Percentiles rank a stretch among this genome's conserved stretches.
phyloP scores from a whole-genome alignment of 2,888 invertebrate genomes.

The Tiliacea citrago region DNA sequence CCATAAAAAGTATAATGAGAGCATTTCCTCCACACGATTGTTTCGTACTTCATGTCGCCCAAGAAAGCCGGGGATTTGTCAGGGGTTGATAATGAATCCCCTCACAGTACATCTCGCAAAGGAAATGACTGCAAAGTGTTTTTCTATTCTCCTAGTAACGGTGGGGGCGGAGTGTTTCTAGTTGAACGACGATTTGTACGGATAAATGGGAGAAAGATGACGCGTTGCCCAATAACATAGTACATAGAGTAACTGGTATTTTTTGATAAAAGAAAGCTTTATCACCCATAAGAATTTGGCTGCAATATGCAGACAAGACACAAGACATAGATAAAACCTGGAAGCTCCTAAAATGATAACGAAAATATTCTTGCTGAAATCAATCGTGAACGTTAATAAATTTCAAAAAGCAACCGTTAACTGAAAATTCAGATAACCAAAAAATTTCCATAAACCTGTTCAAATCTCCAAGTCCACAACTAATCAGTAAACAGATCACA shows the following conservation, averaged over 20 bases:
- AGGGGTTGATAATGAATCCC: constrained; percentile 89
- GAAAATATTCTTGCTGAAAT: background rate
- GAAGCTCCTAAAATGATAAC: background rate
- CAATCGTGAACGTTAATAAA: background rate
- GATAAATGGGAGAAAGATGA: constrained; percentile 27
- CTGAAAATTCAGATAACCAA: background rate
- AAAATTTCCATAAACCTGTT: background rate
- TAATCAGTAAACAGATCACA: constrained; percentile 44
- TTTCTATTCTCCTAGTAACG: constrained; percentile 84
- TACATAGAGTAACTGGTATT: background rate
- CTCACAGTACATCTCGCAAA: constrained; percentile 84
- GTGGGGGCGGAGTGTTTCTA: constrained; percentile 71
- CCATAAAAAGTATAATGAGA: constrained; percentile 57
- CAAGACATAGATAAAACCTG: background rate
- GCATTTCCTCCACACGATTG: constrained; percentile 62
- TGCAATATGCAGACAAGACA: background rate
- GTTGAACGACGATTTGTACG: constrained; percentile 66
- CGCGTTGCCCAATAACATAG: background rate
- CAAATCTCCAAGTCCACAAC: constrained; percentile 6
- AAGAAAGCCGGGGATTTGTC: constrained; percentile 84
- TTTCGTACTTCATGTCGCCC: constrained; percentile 69
- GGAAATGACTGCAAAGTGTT: constrained; percentile 90
- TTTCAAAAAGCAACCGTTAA: background rate
- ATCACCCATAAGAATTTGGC: background rate
- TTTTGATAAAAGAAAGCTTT: background rate